Conservation (phyloP, 2,113 vertebrate species). For the Cyphomyrus discorhynchus region DNA sequence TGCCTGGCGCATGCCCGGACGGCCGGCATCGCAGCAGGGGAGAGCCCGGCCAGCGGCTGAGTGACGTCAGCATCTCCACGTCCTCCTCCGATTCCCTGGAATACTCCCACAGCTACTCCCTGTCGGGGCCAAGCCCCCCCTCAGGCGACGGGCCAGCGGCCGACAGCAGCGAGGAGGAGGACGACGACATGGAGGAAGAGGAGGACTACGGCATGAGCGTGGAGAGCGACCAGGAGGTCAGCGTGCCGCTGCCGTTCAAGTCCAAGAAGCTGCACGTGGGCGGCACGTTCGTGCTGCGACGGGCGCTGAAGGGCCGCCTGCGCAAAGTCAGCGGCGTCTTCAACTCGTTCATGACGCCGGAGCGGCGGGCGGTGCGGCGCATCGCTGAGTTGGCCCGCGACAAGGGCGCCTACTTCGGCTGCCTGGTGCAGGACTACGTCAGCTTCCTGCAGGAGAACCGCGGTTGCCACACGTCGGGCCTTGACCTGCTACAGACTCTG, state of each 20-base stretch:
- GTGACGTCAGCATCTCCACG: conserved; percentile 88
- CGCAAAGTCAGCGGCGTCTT: conserved; percentile 84
- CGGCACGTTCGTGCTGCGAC: conserved; percentile 73
- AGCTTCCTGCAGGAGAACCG: conserved; percentile 89
- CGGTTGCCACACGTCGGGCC: conserved; percentile 80
- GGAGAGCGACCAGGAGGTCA: conserved; percentile 80
- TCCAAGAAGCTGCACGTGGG: conserved; percentile 62
- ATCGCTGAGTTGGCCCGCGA: conserved; percentile 78
- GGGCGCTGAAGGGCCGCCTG: conserved; percentile 78
- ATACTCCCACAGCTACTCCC: conserved; percentile 69
- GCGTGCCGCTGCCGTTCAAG: conserved; percentile 68
- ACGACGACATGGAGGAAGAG: conserved; percentile 64
- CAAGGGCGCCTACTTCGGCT: conserved; percentile 88
- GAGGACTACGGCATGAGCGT: conserved; percentile 78
- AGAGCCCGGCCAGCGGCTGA: conserved; percentile 68
- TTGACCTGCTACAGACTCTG: conserved; percentile 85
- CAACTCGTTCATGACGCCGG: conserved; percentile 83
- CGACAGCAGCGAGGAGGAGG: conserved; percentile 72
- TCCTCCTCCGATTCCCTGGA: conserved; percentile 89
- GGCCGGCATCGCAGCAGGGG: conserved; percentile 73
- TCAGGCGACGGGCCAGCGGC: conserved; percentile 58
- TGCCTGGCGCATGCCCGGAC: not conserved
- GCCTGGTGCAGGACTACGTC: conserved; percentile 88
- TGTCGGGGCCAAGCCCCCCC: conserved; percentile 54
- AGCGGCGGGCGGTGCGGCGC: conserved; percentile 76